Percentiles rank a stretch among this genome's conserved stretches.
These are phyloP conservation scores for Chrysolina haemoptera DNA, from an alignment of 2,888 invertebrate genomes.

Conservation along the genomic window DNA sequence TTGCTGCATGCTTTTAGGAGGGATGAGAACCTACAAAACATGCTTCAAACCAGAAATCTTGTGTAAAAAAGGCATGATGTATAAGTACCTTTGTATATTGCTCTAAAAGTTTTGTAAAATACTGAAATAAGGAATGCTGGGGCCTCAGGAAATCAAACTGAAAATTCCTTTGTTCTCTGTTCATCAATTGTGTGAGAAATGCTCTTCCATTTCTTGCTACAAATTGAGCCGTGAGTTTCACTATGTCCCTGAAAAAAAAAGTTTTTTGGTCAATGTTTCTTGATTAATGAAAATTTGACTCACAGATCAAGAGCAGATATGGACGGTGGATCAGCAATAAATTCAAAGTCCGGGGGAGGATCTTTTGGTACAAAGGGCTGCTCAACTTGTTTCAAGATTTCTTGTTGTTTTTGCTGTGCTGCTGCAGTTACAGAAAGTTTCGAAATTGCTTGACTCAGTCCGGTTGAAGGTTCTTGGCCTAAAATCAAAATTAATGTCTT, in stretches of 20 bases:
- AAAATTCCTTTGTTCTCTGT: slow-evolving; percentile 96
- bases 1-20: slow-evolving; percentile 90
- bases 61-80: neutral
- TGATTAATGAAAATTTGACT: slow-evolving; percentile 62
- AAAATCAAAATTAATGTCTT: slow-evolving; percentile 52
- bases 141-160: slow-evolving; percentile 99
- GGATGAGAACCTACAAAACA: slow-evolving; percentile 81
- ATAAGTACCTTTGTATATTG: slow-evolving; percentile 93
- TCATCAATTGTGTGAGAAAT: slow-evolving; percentile 98
- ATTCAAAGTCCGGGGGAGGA: slow-evolving; percentile 93
- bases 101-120: slow-evolving; percentile 97
- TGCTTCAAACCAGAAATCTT: slow-evolving; percentile 1
- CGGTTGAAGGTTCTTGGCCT: slow-evolving; percentile 69
- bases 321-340: slow-evolving; percentile 97
- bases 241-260: slow-evolving; percentile 85
- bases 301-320: slow-evolving; percentile 97
- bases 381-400: slow-evolving; percentile 87
- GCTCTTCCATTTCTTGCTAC: slow-evolving; percentile 98
- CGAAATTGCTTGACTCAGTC: slow-evolving; percentile 70
- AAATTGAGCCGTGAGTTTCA: slow-evolving; percentile 98
- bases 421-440: slow-evolving; percentile 80
- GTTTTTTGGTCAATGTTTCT: neutral
- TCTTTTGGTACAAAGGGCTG: slow-evolving; percentile 92
- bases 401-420: slow-evolving; percentile 90
- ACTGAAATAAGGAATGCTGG: slow-evolving; percentile 98